phyloP scores from a whole-genome alignment of 2,888 invertebrate genomes.

The Nebria brevicollis region DNA sequence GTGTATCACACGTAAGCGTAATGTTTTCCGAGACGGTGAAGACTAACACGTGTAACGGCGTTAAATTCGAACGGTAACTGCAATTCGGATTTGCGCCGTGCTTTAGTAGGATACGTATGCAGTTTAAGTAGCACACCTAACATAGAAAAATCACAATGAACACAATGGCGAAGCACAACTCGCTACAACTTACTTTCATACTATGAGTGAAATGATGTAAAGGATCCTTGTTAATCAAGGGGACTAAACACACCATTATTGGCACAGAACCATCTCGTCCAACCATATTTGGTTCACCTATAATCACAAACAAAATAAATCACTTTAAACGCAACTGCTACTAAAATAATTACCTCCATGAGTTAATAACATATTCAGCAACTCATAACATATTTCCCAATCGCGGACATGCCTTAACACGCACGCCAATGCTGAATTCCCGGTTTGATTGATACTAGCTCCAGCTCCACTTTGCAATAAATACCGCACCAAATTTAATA shows the following conservation, averaged over 20 bases:
- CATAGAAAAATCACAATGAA: conserved; percentile 50
- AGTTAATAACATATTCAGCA: conserved; percentile 69
- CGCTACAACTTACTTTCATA: conserved; percentile 69
- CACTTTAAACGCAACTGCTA: not conserved
- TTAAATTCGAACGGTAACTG: conserved; percentile 73
- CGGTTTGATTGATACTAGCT: conserved; percentile 75
- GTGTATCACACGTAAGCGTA: conserved; percentile 73
- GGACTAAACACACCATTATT: conserved; percentile 78
- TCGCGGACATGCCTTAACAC: conserved; percentile 76
- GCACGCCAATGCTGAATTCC: conserved; percentile 76
- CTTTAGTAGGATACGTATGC: conserved; percentile 74
- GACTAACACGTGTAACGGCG: conserved; percentile 76
- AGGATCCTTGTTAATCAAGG: conserved; percentile 79
- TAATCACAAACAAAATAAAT: conserved; percentile 38
- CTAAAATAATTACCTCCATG: conserved; percentile 65
- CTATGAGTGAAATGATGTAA: conserved; percentile 77
- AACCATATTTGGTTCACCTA: conserved; percentile 74
- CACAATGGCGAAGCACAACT: conserved; percentile 4
- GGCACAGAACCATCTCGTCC: conserved; percentile 78
- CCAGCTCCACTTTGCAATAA: conserved; percentile 73
- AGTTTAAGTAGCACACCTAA: conserved; percentile 76
- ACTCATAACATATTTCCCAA: conserved; percentile 73
- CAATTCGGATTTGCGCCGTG: conserved; percentile 81
- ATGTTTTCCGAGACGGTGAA: conserved; percentile 78
- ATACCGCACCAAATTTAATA: conserved; percentile 73